Conservation (phyloP, 1,140 invertebrate species). For the Carposina sasakii region DNA sequence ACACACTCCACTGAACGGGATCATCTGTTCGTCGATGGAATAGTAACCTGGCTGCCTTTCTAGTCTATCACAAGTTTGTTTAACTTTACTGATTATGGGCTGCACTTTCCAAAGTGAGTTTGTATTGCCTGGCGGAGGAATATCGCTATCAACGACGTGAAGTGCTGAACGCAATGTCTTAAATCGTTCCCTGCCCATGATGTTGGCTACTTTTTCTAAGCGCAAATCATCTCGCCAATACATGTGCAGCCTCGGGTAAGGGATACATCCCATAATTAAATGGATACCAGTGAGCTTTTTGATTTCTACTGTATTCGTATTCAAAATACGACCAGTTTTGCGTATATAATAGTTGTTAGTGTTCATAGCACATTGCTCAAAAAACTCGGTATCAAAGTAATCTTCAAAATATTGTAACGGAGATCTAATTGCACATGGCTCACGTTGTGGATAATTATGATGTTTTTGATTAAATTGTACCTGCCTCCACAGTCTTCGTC, state of each 20-base stretch:
- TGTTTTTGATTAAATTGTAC: too few species aligned
- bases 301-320: too few species aligned
- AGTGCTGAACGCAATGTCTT: conserved; percentile 7
- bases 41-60: conserved; percentile 12
- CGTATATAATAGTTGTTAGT: too few species aligned
- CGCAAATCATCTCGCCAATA: conserved; percentile 14
- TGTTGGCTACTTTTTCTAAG: conserved; percentile 2
- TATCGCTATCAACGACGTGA: conserved; percentile 12
- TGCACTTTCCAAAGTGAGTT: conserved; percentile 17
- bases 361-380: too few species aligned
- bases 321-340: too few species aligned
- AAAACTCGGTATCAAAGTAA: too few species aligned
- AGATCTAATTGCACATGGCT: too few species aligned
- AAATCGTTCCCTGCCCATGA: conserved; percentile 12
- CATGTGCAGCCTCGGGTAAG: conserved; percentile 10
- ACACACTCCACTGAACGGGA: background rate
- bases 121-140: conserved; percentile 1
- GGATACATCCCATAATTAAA: conserved; percentile 16
- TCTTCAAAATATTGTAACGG: too few species aligned
- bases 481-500: too few species aligned
- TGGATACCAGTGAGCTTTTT: too few species aligned
- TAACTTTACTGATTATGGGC: conserved; percentile 9
- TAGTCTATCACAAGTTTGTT: conserved; percentile 13
- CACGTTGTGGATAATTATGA: too few species aligned
- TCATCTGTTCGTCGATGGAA: background rate